A percentile compares a stretch with the other conserved stretches of the same genome.
Conservation (phyloP, 2,888 invertebrate genomes). For the Conistra vaccinii region DNA sequence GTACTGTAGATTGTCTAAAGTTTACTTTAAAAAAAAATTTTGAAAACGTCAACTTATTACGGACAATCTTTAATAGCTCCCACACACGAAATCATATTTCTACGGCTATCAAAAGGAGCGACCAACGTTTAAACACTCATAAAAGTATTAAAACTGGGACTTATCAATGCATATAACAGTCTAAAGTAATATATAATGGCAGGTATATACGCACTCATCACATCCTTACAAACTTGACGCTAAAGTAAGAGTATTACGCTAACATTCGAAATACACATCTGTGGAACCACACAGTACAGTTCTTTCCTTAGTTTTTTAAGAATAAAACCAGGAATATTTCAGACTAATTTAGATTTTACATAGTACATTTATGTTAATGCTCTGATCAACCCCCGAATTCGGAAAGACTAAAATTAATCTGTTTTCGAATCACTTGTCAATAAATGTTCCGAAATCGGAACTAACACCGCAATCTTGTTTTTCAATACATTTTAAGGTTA, state of each 20-base stretch:
- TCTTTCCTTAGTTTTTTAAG: slow-evolving; percentile 24
- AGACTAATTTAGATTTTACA: slow-evolving; percentile 36
- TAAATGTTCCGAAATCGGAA: too few species aligned
- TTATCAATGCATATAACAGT: slow-evolving; percentile 4
- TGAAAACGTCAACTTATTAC: not conserved
- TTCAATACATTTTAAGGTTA: not conserved
- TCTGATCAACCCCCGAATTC: slow-evolving; percentile 1
- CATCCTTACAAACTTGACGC: slow-evolving; percentile 28
- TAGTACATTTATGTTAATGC: slow-evolving; percentile 37
- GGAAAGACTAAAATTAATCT: not conserved
- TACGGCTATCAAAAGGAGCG: not conserved
- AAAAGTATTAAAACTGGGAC: not conserved
- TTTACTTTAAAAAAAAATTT: not conserved
- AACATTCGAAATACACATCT: slow-evolving; percentile 29
- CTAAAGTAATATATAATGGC: slow-evolving; percentile 50
- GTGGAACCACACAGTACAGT: slow-evolving; percentile 19
- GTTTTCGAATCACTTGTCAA: not conserved
- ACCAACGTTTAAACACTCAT: slow-evolving; percentile 1
- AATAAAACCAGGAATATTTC: slow-evolving; percentile 46
- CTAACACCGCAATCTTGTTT: not conserved
- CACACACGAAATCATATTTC: not conserved
- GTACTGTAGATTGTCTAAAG: slow-evolving; percentile 17
- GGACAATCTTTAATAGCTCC: slow-evolving; percentile 2
- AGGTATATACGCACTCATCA: slow-evolving; percentile 40
- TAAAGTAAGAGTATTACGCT: slow-evolving; percentile 36